Evolutionary conservation across 2,797 vertebrate genomes (phyloP), one percentile per base, ranked within the genome.

Genomic region (Argya squamiceps): DNA sequence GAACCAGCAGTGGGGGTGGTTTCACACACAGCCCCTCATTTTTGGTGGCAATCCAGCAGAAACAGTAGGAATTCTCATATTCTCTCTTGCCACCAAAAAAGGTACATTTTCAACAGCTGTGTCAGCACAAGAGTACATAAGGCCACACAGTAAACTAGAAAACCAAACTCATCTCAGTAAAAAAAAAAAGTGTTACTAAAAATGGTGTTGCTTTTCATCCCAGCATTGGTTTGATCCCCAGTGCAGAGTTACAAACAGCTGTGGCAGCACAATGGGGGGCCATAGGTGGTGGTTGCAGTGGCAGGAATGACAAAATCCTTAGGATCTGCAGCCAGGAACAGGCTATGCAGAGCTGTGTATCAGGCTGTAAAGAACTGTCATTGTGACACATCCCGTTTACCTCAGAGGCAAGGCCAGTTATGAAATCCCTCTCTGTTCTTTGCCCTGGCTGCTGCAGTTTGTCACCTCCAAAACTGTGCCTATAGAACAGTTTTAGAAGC

Each of bases 1-100:
- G 11, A 78, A 39, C 19, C 8, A 2, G n/a, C 8, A 1, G 8
- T 7, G 9, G 29, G 20, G 34, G 4, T n/a, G 47, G n/a, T 70
- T 82, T 80, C 47, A 64, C 18, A 30, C 6, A 39, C 14, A 68
- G 39, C 23, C 30, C 71, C 69, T 37, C 27, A 47, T 19, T 65
- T 81, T 65, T 97, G 94, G 82, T 90, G 65, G 50, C 50, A 91
- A 73, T 71, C 88, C 94, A 97, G 79, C 46, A 95, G 75, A 95
- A 95, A 1, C 85, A 86, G 65, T 47, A 91, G 73, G 76, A 92
- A 95, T 94, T 85, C 92, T 73, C 85, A 78, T 80, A 84, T 89
- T 89, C 82, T 85, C 34, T 36, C 53, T 71, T 53, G 36, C 89
- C 82, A 91, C 82, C 56, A 46, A 64, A 84, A 91, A 81, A 64